Evolutionary conservation across 2,797 vertebrate genomes (phyloP).

Genomic region (Sebastes oblongus): DNA sequence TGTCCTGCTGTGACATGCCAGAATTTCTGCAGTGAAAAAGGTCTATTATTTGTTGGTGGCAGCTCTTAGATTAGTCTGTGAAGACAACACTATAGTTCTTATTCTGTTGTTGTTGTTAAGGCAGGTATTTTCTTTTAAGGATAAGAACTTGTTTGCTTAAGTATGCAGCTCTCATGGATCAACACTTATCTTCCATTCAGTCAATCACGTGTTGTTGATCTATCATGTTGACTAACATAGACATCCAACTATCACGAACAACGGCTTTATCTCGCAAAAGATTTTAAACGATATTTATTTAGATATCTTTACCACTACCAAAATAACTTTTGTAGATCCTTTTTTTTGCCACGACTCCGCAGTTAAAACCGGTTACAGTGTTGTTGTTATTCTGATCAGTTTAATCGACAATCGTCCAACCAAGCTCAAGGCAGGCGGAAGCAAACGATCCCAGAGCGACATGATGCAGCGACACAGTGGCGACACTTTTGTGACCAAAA

Average conservation of each 20-base stretch:
- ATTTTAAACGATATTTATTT: background rate
- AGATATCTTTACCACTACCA: too few relatives aligned
- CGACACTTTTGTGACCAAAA: background rate
- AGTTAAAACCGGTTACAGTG: background rate
- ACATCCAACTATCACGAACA: too few relatives aligned
- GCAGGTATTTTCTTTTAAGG: background rate
- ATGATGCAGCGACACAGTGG: background rate
- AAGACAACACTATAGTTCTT: background rate
- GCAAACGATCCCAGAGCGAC: constrained; percentile 42
- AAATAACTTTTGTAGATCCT: too few relatives aligned
- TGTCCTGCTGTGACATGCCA: background rate
- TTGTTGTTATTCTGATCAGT: background rate
- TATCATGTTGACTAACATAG: background rate
- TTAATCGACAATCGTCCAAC: background rate
- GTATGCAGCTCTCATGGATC: background rate
- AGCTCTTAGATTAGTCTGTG: background rate
- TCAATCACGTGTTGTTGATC: background rate
- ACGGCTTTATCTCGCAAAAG: too few relatives aligned
- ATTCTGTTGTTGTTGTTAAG: background rate
- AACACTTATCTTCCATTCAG: background rate
- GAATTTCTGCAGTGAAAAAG: background rate
- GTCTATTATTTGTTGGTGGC: background rate
- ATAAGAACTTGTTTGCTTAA: background rate
- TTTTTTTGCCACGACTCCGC: too few relatives aligned
- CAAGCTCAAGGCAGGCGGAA: background rate